Evolutionary conservation across 2,888 invertebrate species (phyloP).

Genomic region (Pyrochroa serraticornis): DNA sequence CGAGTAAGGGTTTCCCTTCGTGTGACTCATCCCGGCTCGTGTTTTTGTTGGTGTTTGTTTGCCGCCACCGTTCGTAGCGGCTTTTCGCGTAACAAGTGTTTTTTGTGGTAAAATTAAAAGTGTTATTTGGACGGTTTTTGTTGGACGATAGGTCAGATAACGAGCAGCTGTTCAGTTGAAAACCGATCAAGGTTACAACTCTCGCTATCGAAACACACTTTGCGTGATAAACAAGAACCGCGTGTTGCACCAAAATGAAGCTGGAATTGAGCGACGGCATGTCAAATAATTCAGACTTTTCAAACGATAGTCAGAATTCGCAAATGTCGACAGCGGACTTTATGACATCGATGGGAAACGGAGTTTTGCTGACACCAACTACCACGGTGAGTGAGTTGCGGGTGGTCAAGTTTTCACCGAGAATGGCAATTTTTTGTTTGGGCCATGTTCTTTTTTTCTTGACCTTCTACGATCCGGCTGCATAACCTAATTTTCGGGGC

Average conservation of each 20-base stretch:
- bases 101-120: conserved; percentile 25
- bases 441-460: too few relatives aligned
- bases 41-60: too few relatives aligned
- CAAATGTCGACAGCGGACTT: conserved; percentile 54
- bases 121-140: conserved; percentile 9
- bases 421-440: too few relatives aligned
- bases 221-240: conserved; percentile 24
- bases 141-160: conserved; percentile 3
- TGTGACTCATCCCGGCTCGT: conserved; percentile 51
- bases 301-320: conserved; percentile 57
- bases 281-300: conserved; percentile 57
- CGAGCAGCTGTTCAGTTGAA: conserved; percentile 18
- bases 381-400: conserved; percentile 54
- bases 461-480: too few relatives aligned
- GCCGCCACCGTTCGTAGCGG: conserved; percentile 32
- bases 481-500: too few relatives aligned
- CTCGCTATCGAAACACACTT: conserved; percentile 29
- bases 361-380: conserved; percentile 46
- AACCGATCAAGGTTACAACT: conserved; percentile 43
- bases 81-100: conserved; percentile 36
- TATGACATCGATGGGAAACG: conserved; percentile 51
- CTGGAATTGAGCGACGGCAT: conserved; percentile 55
- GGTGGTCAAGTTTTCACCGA: neutral
- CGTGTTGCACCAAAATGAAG: conserved; percentile 47
- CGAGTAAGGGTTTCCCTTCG: conserved; percentile 56